These are phyloP conservation scores for Aurelia sp. DNA, from an alignment of 30 jellyfish, hydroid and myxozoan genomes.

Conservation along the genomic window DNA sequence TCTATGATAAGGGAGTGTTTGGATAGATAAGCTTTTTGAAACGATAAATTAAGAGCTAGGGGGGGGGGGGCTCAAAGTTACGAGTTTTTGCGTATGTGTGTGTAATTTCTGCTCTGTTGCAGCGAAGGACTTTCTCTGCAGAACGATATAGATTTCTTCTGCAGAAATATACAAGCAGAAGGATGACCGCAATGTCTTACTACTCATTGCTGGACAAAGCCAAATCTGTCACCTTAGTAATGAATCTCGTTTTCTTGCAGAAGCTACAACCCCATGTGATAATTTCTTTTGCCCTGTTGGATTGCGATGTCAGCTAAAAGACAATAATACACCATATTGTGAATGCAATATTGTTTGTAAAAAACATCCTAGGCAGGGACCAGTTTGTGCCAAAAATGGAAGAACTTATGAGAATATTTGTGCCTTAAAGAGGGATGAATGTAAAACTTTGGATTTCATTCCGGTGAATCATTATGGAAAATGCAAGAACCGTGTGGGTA, in stretches of 20 bases:
- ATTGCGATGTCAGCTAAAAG: slow-evolving; percentile 22
- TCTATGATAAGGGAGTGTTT: too few species aligned
- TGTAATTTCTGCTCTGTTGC: too few species aligned
- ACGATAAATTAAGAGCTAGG: too few species aligned
- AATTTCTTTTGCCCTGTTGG: slow-evolving; percentile 49
- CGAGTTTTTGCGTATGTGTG: too few species aligned
- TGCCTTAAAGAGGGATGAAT: slow-evolving; percentile 56
- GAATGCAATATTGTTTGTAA: slow-evolving; percentile 31
- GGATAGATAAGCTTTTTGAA: too few species aligned
- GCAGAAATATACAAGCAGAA: too few species aligned
- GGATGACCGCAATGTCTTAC: too few species aligned
- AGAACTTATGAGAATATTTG: slow-evolving; percentile 50
- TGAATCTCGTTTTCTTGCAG: slow-evolving; percentile 8
- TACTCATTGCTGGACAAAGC: too few species aligned
- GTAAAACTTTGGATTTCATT: slow-evolving; percentile 37
- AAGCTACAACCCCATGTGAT: slow-evolving; percentile 70
- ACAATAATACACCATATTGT: slow-evolving; percentile 41
- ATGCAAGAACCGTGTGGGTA: slow-evolving; percentile 36
- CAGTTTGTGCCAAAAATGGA: slow-evolving; percentile 52
- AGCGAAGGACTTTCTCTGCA: too few species aligned
- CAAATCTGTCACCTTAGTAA: too few species aligned
- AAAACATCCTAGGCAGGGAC: slow-evolving; percentile 28
- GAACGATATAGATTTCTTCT: too few species aligned
- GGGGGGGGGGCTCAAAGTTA: too few species aligned
- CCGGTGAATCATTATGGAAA: slow-evolving; percentile 58